Evolutionary conservation across 2,113 vertebrate species (phyloP).

Genomic region (Phrynosoma platyrhinos): DNA sequence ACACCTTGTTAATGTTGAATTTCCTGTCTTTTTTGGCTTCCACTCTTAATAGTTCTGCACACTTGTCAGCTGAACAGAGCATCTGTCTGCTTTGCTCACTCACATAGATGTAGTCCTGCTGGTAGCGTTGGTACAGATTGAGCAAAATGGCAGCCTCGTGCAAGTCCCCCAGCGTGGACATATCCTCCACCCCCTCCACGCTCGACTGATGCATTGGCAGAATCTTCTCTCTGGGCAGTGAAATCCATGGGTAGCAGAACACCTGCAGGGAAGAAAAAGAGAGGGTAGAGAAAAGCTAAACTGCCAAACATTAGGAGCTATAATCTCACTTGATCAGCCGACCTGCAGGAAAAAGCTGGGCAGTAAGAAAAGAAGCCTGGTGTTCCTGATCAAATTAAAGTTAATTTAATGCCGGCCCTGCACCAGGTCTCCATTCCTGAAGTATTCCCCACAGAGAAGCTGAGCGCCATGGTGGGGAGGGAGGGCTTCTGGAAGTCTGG

Average conservation of each 20-base stretch:
- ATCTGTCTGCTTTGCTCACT: slow-evolving; percentile 33
- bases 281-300: neutral
- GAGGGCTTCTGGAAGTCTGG: no score
- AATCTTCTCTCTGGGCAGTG: slow-evolving; percentile 80
- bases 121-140: slow-evolving; percentile 88
- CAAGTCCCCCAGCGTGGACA: slow-evolving; percentile 88
- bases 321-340: neutral
- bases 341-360: no score
- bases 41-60: neutral
- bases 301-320: neutral
- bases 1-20: neutral
- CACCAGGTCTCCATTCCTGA: no score
- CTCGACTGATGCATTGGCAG: slow-evolving; percentile 87
- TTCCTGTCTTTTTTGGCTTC: neutral
- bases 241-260: slow-evolving; percentile 73
- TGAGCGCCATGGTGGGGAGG: no score
- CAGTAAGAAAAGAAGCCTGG: no score
- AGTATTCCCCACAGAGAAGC: no score
- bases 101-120: slow-evolving; percentile 88
- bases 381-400: no score
- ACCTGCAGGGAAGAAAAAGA: slow-evolving; percentile 73
- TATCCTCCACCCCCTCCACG: slow-evolving; percentile 87
- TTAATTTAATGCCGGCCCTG: no score
- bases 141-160: slow-evolving; percentile 92
- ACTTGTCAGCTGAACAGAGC: neutral